Evolutionary conservation across 2,797 vertebrate species (phyloP), one percentile per base, ranked within the genome.

Genomic region (Acridotheres tristis): DNA sequence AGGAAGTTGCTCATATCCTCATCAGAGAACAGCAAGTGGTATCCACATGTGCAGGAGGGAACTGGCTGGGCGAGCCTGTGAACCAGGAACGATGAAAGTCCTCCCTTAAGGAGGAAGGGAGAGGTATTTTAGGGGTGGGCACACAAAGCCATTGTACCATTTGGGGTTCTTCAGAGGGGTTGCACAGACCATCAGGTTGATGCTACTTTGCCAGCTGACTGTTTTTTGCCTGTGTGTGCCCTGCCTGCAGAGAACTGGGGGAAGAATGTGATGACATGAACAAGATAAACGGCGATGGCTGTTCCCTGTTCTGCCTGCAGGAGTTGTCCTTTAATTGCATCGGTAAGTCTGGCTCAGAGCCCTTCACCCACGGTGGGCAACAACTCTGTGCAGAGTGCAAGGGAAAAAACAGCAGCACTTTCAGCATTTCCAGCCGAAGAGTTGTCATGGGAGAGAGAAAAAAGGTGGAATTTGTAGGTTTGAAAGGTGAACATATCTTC

Each of bases 261-360:
- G 99, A 99, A 94, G 98, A 99, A 94, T 99, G 99, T 25, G 99
- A 99, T 62, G 99, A 99, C 94, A 98, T 98, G 98, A 99, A 99
- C 93, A 98, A 98, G 58, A 94, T 99, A 96, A 99, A 98, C 45
- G 99, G 99, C 2, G 99, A 99, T 14, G 99, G 99, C 83, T 99
- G 99, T 94, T 99, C 99, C 62, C 98, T 98, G 51, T 99, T 99
- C 94, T 99, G 99, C 97, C 98, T 96, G 94, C 98, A 99, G 97
- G 99, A 99, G 91, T 40, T 98, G 7, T 99, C 99, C 97, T 99
- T 99, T 97, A 99, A 99, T 96, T 99, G 99, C 75, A 65, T 99
- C 1, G 99, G 99, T 99, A 96, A 98, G 99, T 98, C 59, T 48
- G 3, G 50, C 79, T 34, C 30, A 4, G 30, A 86, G 54, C 50